These are phyloP conservation scores for Xylota segnis DNA, from an alignment of 2,888 invertebrate species.

Conservation along the genomic window DNA sequence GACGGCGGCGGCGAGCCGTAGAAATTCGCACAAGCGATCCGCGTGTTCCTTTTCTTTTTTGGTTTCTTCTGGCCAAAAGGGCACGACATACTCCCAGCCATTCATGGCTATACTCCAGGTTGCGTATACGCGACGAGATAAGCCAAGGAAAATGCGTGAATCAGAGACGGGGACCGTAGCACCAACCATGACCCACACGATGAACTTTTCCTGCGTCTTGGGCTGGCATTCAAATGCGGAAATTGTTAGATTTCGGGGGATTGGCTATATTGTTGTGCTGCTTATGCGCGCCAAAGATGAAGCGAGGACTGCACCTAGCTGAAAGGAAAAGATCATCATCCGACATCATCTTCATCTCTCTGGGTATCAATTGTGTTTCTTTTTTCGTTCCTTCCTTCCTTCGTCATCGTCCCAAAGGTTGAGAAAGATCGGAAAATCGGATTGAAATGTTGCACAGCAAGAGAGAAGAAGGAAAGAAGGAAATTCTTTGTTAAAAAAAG, in stretches of 20 bases:
- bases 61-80: conserved; percentile 47
- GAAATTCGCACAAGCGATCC: conserved; percentile 28
- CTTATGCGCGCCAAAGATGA: conserved; percentile 37
- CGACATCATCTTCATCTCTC: conserved; percentile 65
- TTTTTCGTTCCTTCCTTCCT: conserved; percentile 1
- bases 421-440: conserved; percentile 57
- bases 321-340: conserved; percentile 72
- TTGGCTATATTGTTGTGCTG: conserved; percentile 64
- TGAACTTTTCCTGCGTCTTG: conserved; percentile 53
- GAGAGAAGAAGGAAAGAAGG: not conserved
- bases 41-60: not conserved
- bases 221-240: conserved; percentile 65
- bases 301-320: conserved; percentile 63
- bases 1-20: not conserved
- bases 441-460: conserved; percentile 26
- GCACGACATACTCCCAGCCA: conserved; percentile 30
- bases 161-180: conserved; percentile 34
- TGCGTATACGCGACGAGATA: conserved; percentile 57
- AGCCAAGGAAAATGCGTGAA: conserved; percentile 56
- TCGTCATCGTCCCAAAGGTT: conserved; percentile 30
- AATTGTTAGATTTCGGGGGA: conserved; percentile 69
- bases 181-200: conserved; percentile 60
- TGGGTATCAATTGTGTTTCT: conserved; percentile 27
- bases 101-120: conserved; percentile 38
- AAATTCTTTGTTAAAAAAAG: conserved; percentile 8